Evolutionary conservation across 2,797 vertebrate species (phyloP).

Genomic region (Antennarius maculatus): DNA sequence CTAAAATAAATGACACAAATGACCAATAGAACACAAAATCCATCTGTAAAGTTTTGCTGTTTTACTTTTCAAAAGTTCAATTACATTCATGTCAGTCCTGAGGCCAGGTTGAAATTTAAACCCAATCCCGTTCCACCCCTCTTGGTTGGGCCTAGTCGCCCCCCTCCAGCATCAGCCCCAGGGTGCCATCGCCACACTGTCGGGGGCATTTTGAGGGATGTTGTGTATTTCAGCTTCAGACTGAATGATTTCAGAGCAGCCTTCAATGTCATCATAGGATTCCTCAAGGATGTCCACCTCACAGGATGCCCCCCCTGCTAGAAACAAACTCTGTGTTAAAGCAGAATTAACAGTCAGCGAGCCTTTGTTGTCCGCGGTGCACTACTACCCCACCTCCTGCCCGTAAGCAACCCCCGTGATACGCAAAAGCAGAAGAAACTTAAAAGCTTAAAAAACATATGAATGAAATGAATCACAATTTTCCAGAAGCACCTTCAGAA

Average conservation of each 20-base stretch:
- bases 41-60: no score
- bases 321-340: background rate
- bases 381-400: no score
- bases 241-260: background rate
- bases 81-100: no score
- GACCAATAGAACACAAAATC: no score
- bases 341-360: background rate
- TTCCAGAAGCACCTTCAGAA: conserved; percentile 19
- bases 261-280: conserved; percentile 70
- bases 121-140: conserved; percentile 51
- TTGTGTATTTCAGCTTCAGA: conserved; percentile 41
- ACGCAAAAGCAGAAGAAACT: no score
- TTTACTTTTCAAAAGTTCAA: background rate
- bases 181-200: background rate
- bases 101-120: background rate
- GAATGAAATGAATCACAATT: conserved; percentile 13
- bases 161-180: background rate
- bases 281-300: conserved; percentile 61
- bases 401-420: no score
- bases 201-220: background rate
- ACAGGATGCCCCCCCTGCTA: conserved; percentile 48
- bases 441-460: background rate
- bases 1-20: no score
- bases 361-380: background rate
- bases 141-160: conserved; percentile 46